Evolutionary conservation across 2,113 vertebrate species (phyloP).

Genomic region (Chaenogobius annularis): DNA sequence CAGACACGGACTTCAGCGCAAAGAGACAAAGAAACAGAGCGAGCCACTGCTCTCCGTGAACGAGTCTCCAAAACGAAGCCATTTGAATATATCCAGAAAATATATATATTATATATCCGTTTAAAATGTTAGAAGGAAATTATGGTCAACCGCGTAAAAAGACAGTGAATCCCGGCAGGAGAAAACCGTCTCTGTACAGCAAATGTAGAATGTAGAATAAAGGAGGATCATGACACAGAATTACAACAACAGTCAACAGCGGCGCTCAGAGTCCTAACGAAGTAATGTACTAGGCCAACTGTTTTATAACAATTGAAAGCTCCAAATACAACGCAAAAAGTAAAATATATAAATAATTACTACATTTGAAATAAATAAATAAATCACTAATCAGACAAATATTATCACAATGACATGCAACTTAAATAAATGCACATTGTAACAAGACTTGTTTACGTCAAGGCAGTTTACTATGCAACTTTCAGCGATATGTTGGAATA

Average conservation of each 20-base stretch:
- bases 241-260: constrained; percentile 66
- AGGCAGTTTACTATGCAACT: too few relatives aligned
- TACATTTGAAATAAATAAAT: too few relatives aligned
- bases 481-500: too few relatives aligned
- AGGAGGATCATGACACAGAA: constrained; percentile 20
- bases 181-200: background rate
- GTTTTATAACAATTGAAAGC: too few relatives aligned
- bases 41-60: constrained; percentile 34
- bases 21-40: constrained; percentile 55
- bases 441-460: too few relatives aligned
- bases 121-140: fast-evolving
- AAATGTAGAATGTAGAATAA: constrained; percentile 12
- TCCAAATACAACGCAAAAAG: too few relatives aligned
- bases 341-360: too few relatives aligned
- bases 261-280: constrained; percentile 59
- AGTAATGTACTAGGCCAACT: constrained; percentile 1
- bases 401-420: too few relatives aligned
- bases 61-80: constrained; percentile 10
- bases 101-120: background rate
- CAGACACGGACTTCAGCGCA: constrained; percentile 36
- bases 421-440: too few relatives aligned
- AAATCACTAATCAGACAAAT: too few relatives aligned
- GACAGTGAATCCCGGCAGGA: background rate
- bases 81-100: constrained; percentile 22
- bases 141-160: fast-evolving